phyloP scores from a whole-genome alignment of 2,797 vertebrate genomes.

The Galagoides demidoff region DNA sequence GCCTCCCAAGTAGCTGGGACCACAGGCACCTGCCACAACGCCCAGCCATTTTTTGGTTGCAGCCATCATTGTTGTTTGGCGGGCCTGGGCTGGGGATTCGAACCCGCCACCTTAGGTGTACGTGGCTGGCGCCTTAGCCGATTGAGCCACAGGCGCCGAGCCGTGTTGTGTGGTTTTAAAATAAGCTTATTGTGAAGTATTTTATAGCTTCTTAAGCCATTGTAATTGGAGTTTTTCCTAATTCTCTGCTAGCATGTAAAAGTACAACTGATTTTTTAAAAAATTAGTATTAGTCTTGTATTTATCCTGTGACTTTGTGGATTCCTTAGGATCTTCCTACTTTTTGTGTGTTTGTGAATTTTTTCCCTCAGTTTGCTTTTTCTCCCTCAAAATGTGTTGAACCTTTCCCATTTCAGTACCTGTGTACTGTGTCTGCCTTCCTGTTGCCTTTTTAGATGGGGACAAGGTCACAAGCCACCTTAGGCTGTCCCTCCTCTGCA shows the following conservation, averaged over 20 bases:
- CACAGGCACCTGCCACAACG: too few relatives aligned
- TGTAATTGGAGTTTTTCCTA: neutral
- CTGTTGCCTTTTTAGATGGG: too few relatives aligned
- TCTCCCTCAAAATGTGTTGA: neutral
- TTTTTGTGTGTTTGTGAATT: neutral
- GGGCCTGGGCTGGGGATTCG: too few relatives aligned
- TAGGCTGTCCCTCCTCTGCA: neutral
- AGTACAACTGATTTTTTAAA: neutral
- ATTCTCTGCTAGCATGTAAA: neutral
- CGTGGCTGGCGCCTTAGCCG: too few relatives aligned
- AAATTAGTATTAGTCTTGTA: neutral
- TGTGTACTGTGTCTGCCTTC: too few relatives aligned
- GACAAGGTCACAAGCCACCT: neutral
- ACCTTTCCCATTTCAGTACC: neutral
- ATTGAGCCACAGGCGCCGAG: too few relatives aligned
- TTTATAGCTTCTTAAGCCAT: neutral
- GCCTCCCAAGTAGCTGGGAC: too few relatives aligned
- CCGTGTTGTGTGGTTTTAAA: accelerated
- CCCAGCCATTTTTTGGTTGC: too few relatives aligned
- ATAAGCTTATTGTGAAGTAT: neutral
- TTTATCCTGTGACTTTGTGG: neutral
- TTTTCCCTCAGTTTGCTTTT: neutral
- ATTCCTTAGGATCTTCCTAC: neutral
- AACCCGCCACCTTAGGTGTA: too few relatives aligned
- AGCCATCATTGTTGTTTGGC: too few relatives aligned